Conservation (phyloP, 1,140 invertebrate species). For the Colletes gigas region DNA sequence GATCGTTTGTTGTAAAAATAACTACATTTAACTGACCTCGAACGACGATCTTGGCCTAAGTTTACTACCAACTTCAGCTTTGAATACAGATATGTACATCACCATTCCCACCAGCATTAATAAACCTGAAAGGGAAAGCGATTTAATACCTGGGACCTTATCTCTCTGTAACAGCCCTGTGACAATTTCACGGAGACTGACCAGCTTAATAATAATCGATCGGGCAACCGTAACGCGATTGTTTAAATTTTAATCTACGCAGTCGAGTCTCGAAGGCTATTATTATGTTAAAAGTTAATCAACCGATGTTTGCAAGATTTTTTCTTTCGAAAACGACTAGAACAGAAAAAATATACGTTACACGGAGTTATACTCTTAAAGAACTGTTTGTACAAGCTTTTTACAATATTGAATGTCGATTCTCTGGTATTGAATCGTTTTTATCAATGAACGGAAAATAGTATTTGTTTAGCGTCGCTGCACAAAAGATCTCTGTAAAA, state of each 20-base stretch:
- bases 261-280: neutral
- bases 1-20: neutral
- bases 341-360: too few relatives aligned
- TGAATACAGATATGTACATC: slow-evolving; percentile 95
- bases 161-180: slow-evolving; percentile 2
- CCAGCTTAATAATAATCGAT: slow-evolving; percentile 2
- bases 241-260: slow-evolving; percentile 24
- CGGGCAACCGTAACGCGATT: slow-evolving; percentile 19
- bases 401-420: too few relatives aligned
- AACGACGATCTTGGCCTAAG: slow-evolving; percentile 87
- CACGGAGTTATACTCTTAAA: too few relatives aligned
- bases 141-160: slow-evolving; percentile 29
- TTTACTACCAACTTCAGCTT: slow-evolving; percentile 93
- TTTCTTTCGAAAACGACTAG: too few relatives aligned
- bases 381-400: too few relatives aligned
- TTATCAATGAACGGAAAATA: too few relatives aligned
- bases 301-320: too few relatives aligned
- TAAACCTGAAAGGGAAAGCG: slow-evolving; percentile 84
- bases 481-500: too few relatives aligned
- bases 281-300: neutral
- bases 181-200: slow-evolving; percentile 33
- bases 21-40: slow-evolving; percentile 67
- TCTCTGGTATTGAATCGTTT: too few relatives aligned
- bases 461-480: too few relatives aligned
- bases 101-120: slow-evolving; percentile 94